Evolutionary conservation across 2,113 vertebrate species (phyloP), one percentile per base, ranked within the genome.

Genomic region (Greenwoodochromis staneri): DNA sequence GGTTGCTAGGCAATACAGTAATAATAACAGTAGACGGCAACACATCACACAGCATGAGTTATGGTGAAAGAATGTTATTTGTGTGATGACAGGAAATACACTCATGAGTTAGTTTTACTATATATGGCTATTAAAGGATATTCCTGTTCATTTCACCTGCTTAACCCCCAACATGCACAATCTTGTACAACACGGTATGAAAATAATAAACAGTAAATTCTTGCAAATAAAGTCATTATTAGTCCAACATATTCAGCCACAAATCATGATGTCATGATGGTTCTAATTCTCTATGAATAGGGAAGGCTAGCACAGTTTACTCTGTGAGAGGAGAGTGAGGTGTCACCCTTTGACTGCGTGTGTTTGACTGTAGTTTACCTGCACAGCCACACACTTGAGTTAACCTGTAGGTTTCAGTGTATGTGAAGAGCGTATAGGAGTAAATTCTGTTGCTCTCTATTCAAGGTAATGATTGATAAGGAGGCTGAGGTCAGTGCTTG

Each of bases 1-100:
- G 51, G 93, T 94, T 95, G 94, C 95, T 93, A 88, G 84, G 92
- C 45, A 85, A 8, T 27, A 34, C 55, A 85, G 53, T 38, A 90
- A 93, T 81, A 93, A 87, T n/a, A 92, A 92, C 83, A 93, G 7
- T 12, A 27, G 6, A 61, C 55, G 11, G 57, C 45, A 31, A 78
- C 73, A 78, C 27, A 78, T 49, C 45, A 51, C 27, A 6, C 19
- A n/a, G 54, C 8, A 9, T 49, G 38, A 81, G 61, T 16, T 76
- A 27, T 90, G 34, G 81, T 55, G 83, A 82, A 63, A 42, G 24
- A 71, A 66, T 87, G n/a, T 19, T 17, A 36, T 84, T 19, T 24
- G 21, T 59, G 40, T 87, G 73, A 61, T 54, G 31, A 76, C 27
- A 87, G 16, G 16, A 76, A 73, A 84, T 53, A 38, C 14, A 66